phyloP scores from a whole-genome alignment of 2,888 invertebrate genomes.

The Protodeltote pygarga region DNA sequence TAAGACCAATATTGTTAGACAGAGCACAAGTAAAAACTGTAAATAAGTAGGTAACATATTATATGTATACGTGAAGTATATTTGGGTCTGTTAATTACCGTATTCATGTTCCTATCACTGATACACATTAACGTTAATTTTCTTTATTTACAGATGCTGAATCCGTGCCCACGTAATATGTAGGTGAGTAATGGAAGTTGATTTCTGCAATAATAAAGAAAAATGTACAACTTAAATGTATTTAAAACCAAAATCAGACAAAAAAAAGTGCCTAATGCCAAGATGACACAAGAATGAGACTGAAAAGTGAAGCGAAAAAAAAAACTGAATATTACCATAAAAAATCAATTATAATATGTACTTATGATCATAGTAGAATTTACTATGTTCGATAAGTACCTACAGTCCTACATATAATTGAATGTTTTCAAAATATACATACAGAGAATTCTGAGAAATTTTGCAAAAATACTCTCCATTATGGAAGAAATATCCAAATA shows the following conservation, averaged over 20 bases:
- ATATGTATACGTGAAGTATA: too few species aligned
- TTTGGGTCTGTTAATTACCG: too few species aligned
- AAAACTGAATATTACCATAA: slow-evolving; percentile 3
- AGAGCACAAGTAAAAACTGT: not conserved
- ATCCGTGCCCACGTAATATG: slow-evolving; percentile 55
- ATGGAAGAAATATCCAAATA: slow-evolving; percentile 33
- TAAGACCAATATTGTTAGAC: not conserved
- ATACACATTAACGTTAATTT: too few species aligned
- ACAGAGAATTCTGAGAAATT: slow-evolving; percentile 52
- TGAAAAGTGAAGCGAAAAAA: slow-evolving; percentile 10
- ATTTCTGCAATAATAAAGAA: not conserved
- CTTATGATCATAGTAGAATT: too few species aligned
- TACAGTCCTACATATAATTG: too few species aligned
- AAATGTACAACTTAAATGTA: slow-evolving; percentile 1
- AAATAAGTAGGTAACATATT: too few species aligned
- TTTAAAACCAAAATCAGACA: slow-evolving; percentile 8
- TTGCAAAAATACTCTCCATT: slow-evolving; percentile 49
- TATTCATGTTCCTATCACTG: too few species aligned
- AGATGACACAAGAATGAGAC: slow-evolving; percentile 19
- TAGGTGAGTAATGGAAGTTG: slow-evolving; percentile 55
- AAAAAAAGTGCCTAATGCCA: slow-evolving; percentile 4
- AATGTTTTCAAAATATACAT: slow-evolving; percentile 11
- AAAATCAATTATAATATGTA: too few species aligned
- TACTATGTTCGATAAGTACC: too few species aligned
- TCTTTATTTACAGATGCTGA: slow-evolving; percentile 53